Conservation (phyloP, 2,113 vertebrate genomes). For the Oreamnos americanus region DNA sequence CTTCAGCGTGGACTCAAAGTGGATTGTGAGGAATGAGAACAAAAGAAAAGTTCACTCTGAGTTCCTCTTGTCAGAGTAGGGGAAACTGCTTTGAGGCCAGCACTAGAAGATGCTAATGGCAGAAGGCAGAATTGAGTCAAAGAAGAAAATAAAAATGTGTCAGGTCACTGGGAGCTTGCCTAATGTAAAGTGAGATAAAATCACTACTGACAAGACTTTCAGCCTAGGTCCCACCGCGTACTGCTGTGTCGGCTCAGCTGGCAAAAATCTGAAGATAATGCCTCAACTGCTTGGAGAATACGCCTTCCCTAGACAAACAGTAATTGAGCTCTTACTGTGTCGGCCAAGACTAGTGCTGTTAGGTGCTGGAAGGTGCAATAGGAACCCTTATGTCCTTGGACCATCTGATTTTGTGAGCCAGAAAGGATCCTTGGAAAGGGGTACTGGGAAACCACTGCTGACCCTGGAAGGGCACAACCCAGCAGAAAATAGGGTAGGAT, state of each 20-base stretch:
- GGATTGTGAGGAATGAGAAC: constrained; percentile 46
- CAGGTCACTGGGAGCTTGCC: constrained; percentile 50
- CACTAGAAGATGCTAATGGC: constrained; percentile 41
- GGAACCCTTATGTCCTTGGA: background rate
- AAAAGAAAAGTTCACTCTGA: constrained; percentile 60
- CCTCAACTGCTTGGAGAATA: background rate
- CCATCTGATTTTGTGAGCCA: background rate
- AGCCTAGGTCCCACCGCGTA: background rate
- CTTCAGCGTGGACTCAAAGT: constrained; percentile 53
- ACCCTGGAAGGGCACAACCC: background rate
- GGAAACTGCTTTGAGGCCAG: constrained; percentile 61
- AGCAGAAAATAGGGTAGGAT: background rate
- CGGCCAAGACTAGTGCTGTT: background rate
- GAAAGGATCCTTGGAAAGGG: background rate
- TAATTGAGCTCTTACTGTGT: constrained; percentile 14
- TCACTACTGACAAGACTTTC: background rate
- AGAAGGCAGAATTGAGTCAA: constrained; percentile 16
- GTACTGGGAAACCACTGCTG: background rate
- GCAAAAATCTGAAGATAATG: background rate
- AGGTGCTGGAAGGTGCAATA: background rate
- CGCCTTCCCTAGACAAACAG: background rate
- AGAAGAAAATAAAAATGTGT: background rate
- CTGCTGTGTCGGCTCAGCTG: background rate
- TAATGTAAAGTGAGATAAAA: constrained; percentile 12
- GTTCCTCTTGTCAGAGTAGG: constrained; percentile 41